Evolutionary conservation across 1,140 invertebrate genomes (phyloP), one percentile per base, ranked within the genome.

Genomic region (Drosophila carrolli): DNA sequence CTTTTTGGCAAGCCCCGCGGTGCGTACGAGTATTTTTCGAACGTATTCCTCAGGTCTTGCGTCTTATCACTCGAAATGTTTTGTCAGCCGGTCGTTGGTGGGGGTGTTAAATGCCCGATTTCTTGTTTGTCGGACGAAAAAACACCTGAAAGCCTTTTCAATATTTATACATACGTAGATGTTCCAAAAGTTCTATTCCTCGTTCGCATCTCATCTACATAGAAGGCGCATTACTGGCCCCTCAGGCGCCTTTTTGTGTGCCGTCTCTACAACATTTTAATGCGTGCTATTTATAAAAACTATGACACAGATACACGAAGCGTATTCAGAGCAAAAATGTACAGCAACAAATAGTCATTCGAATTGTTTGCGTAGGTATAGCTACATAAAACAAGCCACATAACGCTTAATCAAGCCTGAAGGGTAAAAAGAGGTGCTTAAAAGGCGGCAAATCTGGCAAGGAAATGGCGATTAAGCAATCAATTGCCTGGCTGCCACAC

Each of bases 281-380:
- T 84, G 85, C 66, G 84, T 62, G 84, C 85, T 89, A 89, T 89
- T 89, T 90, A 71, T 89, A 89, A 84, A 90, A 89, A 90, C 85
- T 89, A 89, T 89, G 85, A 89, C 84, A 89, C 85, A 89, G 84
- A 89, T 89, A 84, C 83, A 83, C 75, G 57, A 46, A 73, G 68
- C 68, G 59, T 89, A 88, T 88, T 88, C 83, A 70, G 84, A 83
- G 79, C 84, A 89, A 79, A 89, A 82, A 89, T 82, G 79, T 88
- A 88, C 83, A 83, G 86, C 75, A 79, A 79, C 83, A 81, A 81
- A 81, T 70, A 57, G 56, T 43, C 44, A 43, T 41, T 40, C 5
- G 44, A 53, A 29, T 53, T 56, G 41, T 56, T 58, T 37, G 70
- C 51, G 40, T 62, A 37, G 67, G 67, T 10, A 51, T 48, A 7